phyloP scores from a whole-genome alignment of 1,140 invertebrate species.

The Eriocheir sinensis region DNA sequence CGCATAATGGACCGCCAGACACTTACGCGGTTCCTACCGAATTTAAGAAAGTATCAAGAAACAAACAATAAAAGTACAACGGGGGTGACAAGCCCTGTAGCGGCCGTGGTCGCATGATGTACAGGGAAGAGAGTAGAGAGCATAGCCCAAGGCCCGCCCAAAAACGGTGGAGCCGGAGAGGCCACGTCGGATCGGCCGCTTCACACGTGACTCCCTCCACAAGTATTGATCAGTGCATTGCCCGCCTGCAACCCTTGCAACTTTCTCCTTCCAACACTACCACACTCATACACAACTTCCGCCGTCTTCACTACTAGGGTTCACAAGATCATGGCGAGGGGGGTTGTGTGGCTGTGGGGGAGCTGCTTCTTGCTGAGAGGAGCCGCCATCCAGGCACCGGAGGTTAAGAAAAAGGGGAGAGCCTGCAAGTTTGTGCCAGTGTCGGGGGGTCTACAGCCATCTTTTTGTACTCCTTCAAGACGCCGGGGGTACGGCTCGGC shows the following conservation, averaged over 20 bases:
- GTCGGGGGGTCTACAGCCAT: constrained; percentile 63
- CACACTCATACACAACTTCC: constrained; percentile 42
- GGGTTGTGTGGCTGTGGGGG: background rate
- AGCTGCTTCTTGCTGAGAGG: background rate
- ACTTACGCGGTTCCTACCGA: background rate
- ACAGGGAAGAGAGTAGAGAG: constrained; percentile 31
- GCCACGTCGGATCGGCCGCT: constrained; percentile 64
- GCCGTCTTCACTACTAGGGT: background rate
- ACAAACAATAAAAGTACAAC: background rate
- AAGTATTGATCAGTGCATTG: constrained; percentile 78
- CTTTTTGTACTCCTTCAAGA: constrained; percentile 69
- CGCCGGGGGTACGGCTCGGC: background rate
- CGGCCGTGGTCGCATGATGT: constrained; percentile 5
- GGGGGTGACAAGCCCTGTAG: background rate
- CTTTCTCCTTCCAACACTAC: constrained; percentile 64
- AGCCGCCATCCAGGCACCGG: constrained; percentile 30
- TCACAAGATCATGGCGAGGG: constrained; percentile 28
- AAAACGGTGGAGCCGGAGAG: constrained; percentile 14
- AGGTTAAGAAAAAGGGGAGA: constrained; percentile 61
- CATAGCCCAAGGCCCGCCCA: constrained; percentile 28
- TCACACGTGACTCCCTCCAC: constrained; percentile 76
- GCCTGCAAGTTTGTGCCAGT: constrained; percentile 65
- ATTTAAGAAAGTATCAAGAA: background rate
- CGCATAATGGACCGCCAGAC: background rate
- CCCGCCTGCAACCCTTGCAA: constrained; percentile 75